Conservation (phyloP, 2,797 vertebrate genomes). For the Otus scops region DNA sequence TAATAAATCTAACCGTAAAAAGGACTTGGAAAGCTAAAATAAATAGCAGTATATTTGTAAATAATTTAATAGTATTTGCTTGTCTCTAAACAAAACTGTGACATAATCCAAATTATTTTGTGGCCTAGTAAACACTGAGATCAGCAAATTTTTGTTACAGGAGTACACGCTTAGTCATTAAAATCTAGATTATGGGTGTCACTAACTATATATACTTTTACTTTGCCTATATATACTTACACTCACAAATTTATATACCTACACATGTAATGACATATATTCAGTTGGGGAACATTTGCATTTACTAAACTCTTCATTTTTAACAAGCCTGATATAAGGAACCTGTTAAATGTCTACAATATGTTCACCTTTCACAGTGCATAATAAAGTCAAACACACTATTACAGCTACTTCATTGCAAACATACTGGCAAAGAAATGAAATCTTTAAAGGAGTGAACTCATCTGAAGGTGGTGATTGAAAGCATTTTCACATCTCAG, state of each 20-base stretch:
- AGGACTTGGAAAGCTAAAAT: not conserved
- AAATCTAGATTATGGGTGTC: not conserved
- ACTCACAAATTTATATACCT: not conserved
- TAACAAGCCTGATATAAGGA: conserved; percentile 9
- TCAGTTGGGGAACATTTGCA: not conserved
- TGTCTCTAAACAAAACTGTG: not conserved
- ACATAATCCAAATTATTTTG: not conserved
- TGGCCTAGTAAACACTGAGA: not conserved
- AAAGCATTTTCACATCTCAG: not conserved
- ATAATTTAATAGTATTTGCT: not conserved
- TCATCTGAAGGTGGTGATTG: conserved; percentile 12
- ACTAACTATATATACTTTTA: not conserved
- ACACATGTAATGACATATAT: not conserved
- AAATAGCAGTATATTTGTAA: not conserved
- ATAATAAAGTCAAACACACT: conserved; percentile 50
- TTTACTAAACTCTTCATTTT: conserved; percentile 6
- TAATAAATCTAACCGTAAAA: not conserved
- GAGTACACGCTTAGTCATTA: not conserved
- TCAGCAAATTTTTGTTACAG: not conserved
- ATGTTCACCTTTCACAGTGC: conserved; percentile 58
- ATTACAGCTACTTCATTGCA: conserved; percentile 7
- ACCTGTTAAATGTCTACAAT: conserved; percentile 56
- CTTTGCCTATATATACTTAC: rapidly evolving
- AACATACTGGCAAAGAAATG: not conserved
- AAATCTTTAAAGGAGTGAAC: conserved; percentile 11